Percentiles rank a stretch among this genome's conserved stretches.
Conservation (phyloP, 2,797 vertebrate genomes). For the Molothrus ater region DNA sequence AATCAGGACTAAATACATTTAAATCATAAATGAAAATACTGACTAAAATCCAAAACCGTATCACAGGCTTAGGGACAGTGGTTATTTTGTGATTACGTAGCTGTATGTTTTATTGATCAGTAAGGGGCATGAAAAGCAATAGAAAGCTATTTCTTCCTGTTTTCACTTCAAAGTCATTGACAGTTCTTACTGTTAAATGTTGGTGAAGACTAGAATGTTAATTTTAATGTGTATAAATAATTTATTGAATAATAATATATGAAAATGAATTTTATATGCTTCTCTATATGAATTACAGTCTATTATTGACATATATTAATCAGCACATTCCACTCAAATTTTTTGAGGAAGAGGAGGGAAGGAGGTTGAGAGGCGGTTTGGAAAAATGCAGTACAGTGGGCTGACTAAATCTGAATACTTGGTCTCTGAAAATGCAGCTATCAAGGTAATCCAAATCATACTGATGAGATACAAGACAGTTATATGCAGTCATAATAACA, state of each 20-base stretch:
- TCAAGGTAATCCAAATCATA: constrained; percentile 11
- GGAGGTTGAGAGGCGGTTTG: background rate
- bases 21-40: background rate
- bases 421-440: constrained; percentile 7
- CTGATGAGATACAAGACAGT: constrained; percentile 16
- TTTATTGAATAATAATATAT: constrained; percentile 60
- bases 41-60: background rate
- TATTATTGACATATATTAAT: constrained; percentile 42
- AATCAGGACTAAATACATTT: background rate
- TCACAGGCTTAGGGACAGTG: background rate
- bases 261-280: constrained; percentile 38
- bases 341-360: constrained; percentile 25
- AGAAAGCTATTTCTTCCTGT: background rate
- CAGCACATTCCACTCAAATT: constrained; percentile 43
- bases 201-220: constrained; percentile 27
- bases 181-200: background rate
- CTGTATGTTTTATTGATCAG: background rate
- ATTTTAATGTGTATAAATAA: constrained; percentile 50
- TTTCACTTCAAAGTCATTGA: background rate
- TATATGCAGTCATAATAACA: constrained; percentile 16
- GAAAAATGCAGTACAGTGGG: constrained; percentile 33
- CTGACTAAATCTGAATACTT: constrained; percentile 19
- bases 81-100: background rate
- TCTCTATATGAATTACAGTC: constrained; percentile 18
- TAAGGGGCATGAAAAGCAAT: background rate